Evolutionary conservation across 2,888 invertebrate genomes (phyloP).

Genomic region (Apocheima hispidaria): DNA sequence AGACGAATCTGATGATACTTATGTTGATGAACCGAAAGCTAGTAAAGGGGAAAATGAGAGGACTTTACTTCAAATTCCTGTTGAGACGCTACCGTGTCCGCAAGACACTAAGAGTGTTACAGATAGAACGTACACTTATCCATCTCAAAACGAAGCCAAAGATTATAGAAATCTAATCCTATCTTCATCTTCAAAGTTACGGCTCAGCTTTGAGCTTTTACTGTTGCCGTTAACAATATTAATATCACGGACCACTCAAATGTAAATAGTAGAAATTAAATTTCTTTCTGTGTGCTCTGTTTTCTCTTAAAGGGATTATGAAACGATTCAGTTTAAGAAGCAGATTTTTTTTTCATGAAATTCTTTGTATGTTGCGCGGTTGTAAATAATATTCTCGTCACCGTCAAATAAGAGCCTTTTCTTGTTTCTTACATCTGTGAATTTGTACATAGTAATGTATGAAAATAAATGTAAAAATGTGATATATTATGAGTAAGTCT

Average conservation of each 20-base stretch:
- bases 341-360: conserved; percentile 43
- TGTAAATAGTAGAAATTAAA: conserved; percentile 52
- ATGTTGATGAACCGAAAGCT: conserved; percentile 73
- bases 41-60: conserved; percentile 74
- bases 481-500: conserved; percentile 52
- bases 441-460: conserved; percentile 44
- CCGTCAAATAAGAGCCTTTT: conserved; percentile 31
- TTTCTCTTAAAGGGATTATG: conserved; percentile 44
- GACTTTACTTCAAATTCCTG: conserved; percentile 84
- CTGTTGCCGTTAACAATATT: conserved; percentile 55
- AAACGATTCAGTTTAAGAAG: conserved; percentile 46
- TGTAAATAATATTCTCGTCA: conserved; percentile 47
- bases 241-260: conserved; percentile 53
- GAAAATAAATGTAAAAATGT: conserved; percentile 59
- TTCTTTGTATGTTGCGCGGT: conserved; percentile 28
- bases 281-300: conserved; percentile 40
- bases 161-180: conserved; percentile 80
- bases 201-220: conserved; percentile 49
- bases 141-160: conserved; percentile 85
- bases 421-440: conserved; percentile 33
- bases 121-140: conserved; percentile 84
- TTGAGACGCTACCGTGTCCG: conserved; percentile 87
- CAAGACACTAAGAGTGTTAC: conserved; percentile 87
- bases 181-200: conserved; percentile 56
- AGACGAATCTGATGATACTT: conserved; percentile 74